Base-by-base conservation (phyloP, 1,140 invertebrate species). In the Pseudomyrmex flavicornis region DNA sequence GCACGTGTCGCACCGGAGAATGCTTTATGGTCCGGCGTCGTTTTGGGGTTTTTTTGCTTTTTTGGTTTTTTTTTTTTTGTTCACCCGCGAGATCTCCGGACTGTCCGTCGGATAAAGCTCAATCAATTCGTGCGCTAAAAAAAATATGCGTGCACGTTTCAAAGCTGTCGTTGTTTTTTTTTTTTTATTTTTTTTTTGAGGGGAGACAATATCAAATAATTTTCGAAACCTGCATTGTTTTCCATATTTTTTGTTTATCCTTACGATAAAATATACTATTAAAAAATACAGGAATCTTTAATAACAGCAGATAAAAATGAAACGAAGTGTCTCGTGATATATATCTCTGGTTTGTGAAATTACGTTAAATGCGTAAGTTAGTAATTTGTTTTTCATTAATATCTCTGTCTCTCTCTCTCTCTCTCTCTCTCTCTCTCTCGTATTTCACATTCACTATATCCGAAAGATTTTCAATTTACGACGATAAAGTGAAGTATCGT, bases 1-100 rank as follows among this genome's bases (percentile, higher is more conserved):
- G 52, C 80, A 83, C 73, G 35, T 59, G 62, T 83, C 73, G 22
- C 73, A n/a, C 8, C 26, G 35, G 35, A 2, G 12, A 58, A 3
- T 80, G 70, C 66, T 80, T 80, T 80, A 80, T 66, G 44, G 35
- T 48, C 12, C 75, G 13, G 15, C 63, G 26, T 44, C 26, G 35
- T 68, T 80, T 80, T 80, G 76, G 12, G 22, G 12, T 65, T 12
- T 15, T 61, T 63, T 52, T 17, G 1, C 1, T 26, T 26, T 26
- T 26, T 26, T n/a, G n/a, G n/a, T 26, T 26, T 26, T 3, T 26
- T 26, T 26, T 26, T 26, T 26, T 2, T 26, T 20, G 59, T 15
- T 4, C 62, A 35, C 2, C 26, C 26, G 61, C 22, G 22, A 76
- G 9, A 35, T 35, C 26, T 35, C 17, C 61, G 26, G 22, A 50